phyloP scores from a whole-genome alignment of 2,888 invertebrate genomes.

The Eudemis profundana region DNA sequence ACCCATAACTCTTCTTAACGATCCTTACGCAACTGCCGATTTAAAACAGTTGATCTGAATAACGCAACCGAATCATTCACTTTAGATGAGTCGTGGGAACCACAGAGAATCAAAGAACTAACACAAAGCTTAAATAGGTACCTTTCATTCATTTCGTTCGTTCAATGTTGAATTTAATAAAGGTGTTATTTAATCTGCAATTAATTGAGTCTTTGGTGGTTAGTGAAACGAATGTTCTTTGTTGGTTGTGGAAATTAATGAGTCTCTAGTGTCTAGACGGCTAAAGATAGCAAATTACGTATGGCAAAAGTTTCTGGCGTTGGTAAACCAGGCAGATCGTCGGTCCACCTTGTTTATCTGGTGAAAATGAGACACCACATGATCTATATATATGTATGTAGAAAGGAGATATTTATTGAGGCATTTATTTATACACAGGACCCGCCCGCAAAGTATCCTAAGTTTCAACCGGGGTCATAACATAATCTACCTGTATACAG shows the following conservation, averaged over 20 bases:
- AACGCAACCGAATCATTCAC: slow-evolving; percentile 25
- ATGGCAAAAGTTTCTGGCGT: too few relatives aligned
- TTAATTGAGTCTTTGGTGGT: slow-evolving; percentile 21
- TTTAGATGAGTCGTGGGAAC: slow-evolving; percentile 27
- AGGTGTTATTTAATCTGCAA: slow-evolving; percentile 31
- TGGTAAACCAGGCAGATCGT: too few relatives aligned
- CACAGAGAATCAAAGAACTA: slow-evolving; percentile 8
- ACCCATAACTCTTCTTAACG: slow-evolving; percentile 26
- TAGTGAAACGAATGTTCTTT: background rate
- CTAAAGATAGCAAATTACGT: too few relatives aligned
- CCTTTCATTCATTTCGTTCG: slow-evolving; percentile 16
- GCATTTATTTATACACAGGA: too few relatives aligned
- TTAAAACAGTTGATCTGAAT: slow-evolving; percentile 19
- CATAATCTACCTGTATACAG: too few relatives aligned
- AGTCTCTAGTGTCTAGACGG: background rate
- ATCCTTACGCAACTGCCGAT: slow-evolving; percentile 22
- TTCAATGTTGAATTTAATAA: slow-evolving; percentile 22
- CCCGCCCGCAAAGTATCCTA: too few relatives aligned
- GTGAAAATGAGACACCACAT: too few relatives aligned
- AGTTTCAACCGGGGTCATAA: too few relatives aligned
- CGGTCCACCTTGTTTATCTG: too few relatives aligned
- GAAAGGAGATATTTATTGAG: too few relatives aligned
- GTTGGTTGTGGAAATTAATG: background rate
- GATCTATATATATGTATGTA: too few relatives aligned
- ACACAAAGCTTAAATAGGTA: slow-evolving; percentile 3